Percentiles rank a stretch among this genome's conserved stretches.
phyloP scores from a whole-genome alignment of 2,113 vertebrate species.

The Isurus oxyrinchus region DNA sequence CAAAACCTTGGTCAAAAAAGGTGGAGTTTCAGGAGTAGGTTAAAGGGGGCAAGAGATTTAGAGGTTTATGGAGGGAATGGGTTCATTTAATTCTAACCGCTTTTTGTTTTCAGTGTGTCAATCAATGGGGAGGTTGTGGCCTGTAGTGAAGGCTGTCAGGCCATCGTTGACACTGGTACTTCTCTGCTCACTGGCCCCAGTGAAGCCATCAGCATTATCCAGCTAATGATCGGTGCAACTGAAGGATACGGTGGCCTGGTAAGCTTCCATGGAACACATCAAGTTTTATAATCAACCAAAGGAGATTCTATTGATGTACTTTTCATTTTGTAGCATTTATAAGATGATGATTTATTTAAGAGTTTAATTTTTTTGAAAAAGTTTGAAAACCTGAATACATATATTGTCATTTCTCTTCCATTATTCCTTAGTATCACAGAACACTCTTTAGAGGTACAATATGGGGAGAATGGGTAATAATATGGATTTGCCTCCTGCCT shows the following conservation, averaged over 20 bases:
- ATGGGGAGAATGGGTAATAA: neutral
- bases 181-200: slow-evolving; percentile 57
- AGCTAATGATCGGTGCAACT: neutral
- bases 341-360: neutral
- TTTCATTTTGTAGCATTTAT: neutral
- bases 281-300: neutral
- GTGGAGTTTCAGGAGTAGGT: neutral
- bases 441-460: neutral
- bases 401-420: neutral
- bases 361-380: neutral
- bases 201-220: neutral
- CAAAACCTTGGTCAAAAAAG: neutral
- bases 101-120: slow-evolving; percentile 44
- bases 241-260: neutral
- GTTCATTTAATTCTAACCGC: neutral
- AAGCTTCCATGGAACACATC: neutral
- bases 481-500: neutral
- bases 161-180: slow-evolving; percentile 46
- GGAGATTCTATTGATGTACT: neutral
- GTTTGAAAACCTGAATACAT: neutral
- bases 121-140: slow-evolving; percentile 53
- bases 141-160: slow-evolving; percentile 57
- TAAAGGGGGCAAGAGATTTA: neutral
- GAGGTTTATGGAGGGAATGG: neutral
- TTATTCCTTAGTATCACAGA: neutral